Evolutionary conservation across 2,113 vertebrate genomes (phyloP).

Genomic region (Seriola dumerili): DNA sequence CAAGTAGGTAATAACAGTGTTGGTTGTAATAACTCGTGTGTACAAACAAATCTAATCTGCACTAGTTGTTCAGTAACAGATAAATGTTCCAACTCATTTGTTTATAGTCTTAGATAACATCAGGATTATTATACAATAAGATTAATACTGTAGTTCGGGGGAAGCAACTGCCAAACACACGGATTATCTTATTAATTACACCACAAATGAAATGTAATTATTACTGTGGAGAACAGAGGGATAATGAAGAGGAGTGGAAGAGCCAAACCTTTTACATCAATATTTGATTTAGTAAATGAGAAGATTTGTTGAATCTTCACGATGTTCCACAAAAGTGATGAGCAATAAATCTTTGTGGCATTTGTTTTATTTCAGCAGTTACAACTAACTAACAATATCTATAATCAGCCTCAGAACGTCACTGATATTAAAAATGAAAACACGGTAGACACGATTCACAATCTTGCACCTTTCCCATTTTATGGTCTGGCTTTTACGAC

Average conservation of each 20-base stretch:
- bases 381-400: neutral
- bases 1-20: neutral
- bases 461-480: too few species aligned
- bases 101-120: conserved; percentile 44
- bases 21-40: neutral
- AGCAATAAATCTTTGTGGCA: neutral
- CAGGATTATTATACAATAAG: conserved; percentile 51
- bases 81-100: conserved; percentile 26
- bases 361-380: neutral
- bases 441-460: too few species aligned
- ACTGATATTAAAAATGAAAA: neutral
- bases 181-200: conserved; percentile 65
- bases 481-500: too few species aligned
- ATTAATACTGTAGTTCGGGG: conserved; percentile 27
- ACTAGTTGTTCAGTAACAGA: conserved; percentile 18
- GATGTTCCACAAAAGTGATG: neutral
- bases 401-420: neutral
- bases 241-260: neutral
- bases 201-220: conserved; percentile 40
- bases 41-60: conserved; percentile 16
- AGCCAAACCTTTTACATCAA: neutral
- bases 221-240: conserved; percentile 10
- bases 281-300: neutral
- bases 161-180: conserved; percentile 28
- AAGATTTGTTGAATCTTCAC: neutral